These are phyloP conservation scores for Mactromeris polynyma DNA, from an alignment of 2,888 invertebrate genomes.

Conservation along the genomic window DNA sequence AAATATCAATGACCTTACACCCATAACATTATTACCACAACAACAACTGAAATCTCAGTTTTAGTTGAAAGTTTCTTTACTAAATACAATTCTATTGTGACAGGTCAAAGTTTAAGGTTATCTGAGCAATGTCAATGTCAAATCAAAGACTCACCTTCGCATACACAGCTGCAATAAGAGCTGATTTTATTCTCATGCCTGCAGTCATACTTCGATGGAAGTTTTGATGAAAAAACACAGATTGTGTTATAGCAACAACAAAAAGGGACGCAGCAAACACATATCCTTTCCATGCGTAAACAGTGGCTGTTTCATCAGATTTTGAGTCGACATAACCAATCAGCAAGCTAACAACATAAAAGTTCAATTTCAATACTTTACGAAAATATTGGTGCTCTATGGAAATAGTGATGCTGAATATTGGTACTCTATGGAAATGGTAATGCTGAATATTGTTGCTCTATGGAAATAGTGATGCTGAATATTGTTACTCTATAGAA, in stretches of 20 bases:
- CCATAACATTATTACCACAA: no score
- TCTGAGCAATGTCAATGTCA: neutral
- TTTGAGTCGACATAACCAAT: conserved; percentile 80
- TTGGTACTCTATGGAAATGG: no score
- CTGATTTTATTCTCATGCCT: conserved; percentile 95
- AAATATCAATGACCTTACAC: no score
- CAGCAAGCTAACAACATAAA: conserved; percentile 76
- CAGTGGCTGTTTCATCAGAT: conserved; percentile 78
- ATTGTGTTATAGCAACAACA: conserved; percentile 92
- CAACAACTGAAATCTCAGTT: no score
- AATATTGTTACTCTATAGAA: no score
- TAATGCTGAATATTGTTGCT: no score
- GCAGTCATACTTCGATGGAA: conserved; percentile 93
- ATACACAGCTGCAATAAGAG: conserved; percentile 96
- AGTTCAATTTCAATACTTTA: no score
- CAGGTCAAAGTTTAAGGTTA: neutral
- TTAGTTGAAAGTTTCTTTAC: no score
- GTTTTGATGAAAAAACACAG: conserved; percentile 95
- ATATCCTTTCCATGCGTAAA: conserved; percentile 94
- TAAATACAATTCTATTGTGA: no score
- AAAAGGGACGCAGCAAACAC: conserved; percentile 93
- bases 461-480: no score
- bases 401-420: no score
- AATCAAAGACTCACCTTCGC: conserved; percentile 89
- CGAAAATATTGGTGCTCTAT: no score